Conservation (phyloP, 1,140 invertebrate species). For the Neuroterus valhalla region DNA sequence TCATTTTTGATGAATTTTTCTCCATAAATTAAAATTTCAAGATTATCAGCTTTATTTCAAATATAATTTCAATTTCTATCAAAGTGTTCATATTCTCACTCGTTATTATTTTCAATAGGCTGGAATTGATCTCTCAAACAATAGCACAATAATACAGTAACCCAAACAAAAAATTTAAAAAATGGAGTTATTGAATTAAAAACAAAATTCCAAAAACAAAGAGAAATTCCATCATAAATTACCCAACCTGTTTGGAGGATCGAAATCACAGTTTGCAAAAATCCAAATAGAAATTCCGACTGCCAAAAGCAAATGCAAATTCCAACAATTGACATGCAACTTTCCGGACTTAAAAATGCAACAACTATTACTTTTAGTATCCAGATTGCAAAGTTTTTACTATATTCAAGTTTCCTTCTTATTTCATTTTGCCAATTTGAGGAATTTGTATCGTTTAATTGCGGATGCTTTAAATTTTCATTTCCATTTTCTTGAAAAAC, state of each 20-base stretch:
- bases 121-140: slow-evolving; percentile 3
- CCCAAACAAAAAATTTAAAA: slow-evolving; percentile 18
- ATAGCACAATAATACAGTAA: slow-evolving; percentile 1
- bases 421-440: not conserved
- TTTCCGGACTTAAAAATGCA: too few relatives aligned
- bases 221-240: not conserved
- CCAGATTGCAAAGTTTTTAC: not conserved
- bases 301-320: too few relatives aligned
- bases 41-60: not conserved
- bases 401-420: not conserved
- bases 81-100: not conserved
- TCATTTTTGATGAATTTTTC: too few relatives aligned
- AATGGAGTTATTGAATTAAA: not conserved
- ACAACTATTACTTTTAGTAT: too few relatives aligned
- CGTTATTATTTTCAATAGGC: not conserved
- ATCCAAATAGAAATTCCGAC: not conserved
- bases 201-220: not conserved
- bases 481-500: too few relatives aligned
- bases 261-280: not conserved
- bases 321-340: too few relatives aligned
- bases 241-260: not conserved
- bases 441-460: too few relatives aligned
- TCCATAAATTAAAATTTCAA: not conserved
- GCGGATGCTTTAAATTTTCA: too few relatives aligned
- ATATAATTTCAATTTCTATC: not conserved